Evolutionary conservation across 2,888 invertebrate genomes (phyloP), one percentile per base, ranked within the genome.

Genomic region (Apodemia zela): DNA sequence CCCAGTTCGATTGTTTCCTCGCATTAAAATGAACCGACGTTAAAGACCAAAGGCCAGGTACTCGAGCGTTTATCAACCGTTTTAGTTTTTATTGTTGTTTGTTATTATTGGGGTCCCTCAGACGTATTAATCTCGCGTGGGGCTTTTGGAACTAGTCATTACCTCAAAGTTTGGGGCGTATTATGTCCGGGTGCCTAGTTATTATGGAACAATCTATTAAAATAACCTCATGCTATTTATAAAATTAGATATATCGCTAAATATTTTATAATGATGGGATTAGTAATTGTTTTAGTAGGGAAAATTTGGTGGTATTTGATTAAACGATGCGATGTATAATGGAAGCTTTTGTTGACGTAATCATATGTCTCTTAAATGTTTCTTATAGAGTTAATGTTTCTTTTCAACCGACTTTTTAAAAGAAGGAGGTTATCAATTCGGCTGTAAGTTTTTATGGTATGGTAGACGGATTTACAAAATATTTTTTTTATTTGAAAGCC

Each of bases 191-290:
- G 78, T 88, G 87, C 87, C 84, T 87, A 85, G 85, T 89, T 89
- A 91, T 91, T 91, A 90, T 77, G 80, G 33, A 80, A 75, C 84
- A 79, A 85, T 88, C 87, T 90, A 88, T 86, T 87, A 87, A 88
- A 90, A 88, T 87, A 83, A 79, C 83, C 79, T 81, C 75, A 82
- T 85, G 87, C 88, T 84, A 87, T 90, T 89, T 87, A 85, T 78
- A 72, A 88, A 91, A 90, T 91, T 88, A 85, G 88, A 81, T 83
- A 81, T 80, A 86, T 87, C 87, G 90, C 89, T 91, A 91, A 91
- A 91, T 90, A 91, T 90, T 91, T 90, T 90, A 83, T 91, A 90
- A 91, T 90, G 84, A 85, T 74, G 80, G 81, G 67, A 69, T 65
- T 63, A 58, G 63, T 63, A 66, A 65, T 66, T 66, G 64, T 60